Evolutionary conservation across 2,113 vertebrate genomes (phyloP).

Genomic region (human): DNA sequence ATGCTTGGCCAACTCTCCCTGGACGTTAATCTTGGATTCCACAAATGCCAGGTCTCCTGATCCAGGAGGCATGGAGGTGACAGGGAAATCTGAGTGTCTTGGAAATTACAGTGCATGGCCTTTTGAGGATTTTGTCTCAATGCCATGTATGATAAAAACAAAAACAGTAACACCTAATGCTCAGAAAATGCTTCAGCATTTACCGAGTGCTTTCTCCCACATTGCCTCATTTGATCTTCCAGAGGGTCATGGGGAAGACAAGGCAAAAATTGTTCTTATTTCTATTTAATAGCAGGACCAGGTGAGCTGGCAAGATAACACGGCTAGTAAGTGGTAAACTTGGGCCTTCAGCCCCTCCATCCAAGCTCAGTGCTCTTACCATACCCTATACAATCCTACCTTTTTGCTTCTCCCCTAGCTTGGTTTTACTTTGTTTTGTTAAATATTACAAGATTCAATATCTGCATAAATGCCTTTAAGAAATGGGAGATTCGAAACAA

Average conservation of each 20-base stretch:
- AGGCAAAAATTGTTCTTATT: neutral
- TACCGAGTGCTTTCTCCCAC: neutral
- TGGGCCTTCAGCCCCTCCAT: neutral
- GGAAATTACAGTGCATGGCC: slow-evolving; percentile 59
- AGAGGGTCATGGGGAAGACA: neutral
- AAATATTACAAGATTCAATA: neutral
- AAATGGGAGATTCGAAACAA: slow-evolving; percentile 45
- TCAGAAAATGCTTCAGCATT: slow-evolving; percentile 20
- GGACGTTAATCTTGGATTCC: slow-evolving; percentile 75
- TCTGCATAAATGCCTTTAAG: neutral
- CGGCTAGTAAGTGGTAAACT: too few species aligned
- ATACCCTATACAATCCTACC: accelerated
- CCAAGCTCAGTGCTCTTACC: neutral
- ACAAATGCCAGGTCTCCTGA: slow-evolving; percentile 62
- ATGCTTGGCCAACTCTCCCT: slow-evolving; percentile 77
- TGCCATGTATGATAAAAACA: slow-evolving; percentile 14
- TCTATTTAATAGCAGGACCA: neutral
- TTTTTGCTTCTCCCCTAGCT: neutral
- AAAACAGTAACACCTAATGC: slow-evolving; percentile 25
- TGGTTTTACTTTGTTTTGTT: neutral
- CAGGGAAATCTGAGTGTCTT: slow-evolving; percentile 50
- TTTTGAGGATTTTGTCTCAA: slow-evolving; percentile 64
- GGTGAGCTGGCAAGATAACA: neutral
- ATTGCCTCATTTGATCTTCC: neutral
- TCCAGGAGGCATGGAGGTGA: slow-evolving; percentile 56